Base-by-base conservation (phyloP, 2,113 vertebrate genomes). In the Telmatochromis sp. region DNA sequence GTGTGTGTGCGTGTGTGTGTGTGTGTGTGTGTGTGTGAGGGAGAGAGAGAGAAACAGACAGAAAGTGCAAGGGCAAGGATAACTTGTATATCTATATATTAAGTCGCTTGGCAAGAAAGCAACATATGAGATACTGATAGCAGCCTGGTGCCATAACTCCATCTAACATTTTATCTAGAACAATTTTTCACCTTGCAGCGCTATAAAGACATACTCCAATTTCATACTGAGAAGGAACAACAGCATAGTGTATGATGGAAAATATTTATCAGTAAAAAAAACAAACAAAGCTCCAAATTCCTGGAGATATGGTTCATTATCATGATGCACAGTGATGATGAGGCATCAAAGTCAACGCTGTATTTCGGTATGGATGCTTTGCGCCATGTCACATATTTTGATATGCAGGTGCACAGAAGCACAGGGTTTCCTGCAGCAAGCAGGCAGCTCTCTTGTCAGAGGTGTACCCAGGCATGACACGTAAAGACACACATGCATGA, bases 351-450 rank as follows among this genome's bases (percentile, higher is more conserved):
- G 91, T 81, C 21, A 78, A 63, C 7, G 65, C 65, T 15, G 19
- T 87, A 81, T 89, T 93, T 94, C 58, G 84, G 60, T 86, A 47
- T 84, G 87, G 86, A 89, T 82, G 91, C 87, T 90, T 81, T 93
- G 89, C 84, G 73, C 80, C 68, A n/a, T 91, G 90, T 89, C 81
- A 92, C 88, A 86, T 89, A 86, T 85, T 94, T 95, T 94, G 84
- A 96, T 90, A 94, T 95, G 92, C 93, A 95, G 94, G 93, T 95
- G 90, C 93, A 92, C 88, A 85, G 37, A 86, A 90, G 86, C 63
- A 28, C 83, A 75, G 91, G 91, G 87, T 92, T 94, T 94, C 93
- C 95, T 94, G 86, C 91, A 83, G 84, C 82, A 93, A 73, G 83
- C 86, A 87, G 94, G 91, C 89, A 94, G 93, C 86, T 87, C 86